Evolutionary conservation across 2,113 vertebrate genomes (phyloP), one percentile per base, ranked within the genome.

Genomic region (Melozone crissalis): DNA sequence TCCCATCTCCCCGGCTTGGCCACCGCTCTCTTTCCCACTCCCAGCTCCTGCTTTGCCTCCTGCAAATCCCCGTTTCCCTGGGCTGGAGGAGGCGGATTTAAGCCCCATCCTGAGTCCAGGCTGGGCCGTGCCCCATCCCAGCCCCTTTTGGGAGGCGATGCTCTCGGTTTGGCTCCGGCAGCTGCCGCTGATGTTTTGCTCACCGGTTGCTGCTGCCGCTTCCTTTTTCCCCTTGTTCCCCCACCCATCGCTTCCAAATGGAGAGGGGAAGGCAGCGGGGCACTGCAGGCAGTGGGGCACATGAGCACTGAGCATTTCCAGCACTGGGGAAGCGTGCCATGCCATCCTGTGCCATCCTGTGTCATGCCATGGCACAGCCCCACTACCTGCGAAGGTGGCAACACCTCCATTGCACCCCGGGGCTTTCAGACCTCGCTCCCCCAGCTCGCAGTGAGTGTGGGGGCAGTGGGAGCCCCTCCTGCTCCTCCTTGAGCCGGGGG

Each of bases 371-470:
- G 47, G 24, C 3, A 15, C 15, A 2, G 35, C 57, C 37, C 47
- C 0, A 0, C 2, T 16, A 7, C 35, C 4, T 0, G 37, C 0
- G 4, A 54, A 49, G 44, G 28, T 4, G 9, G 15, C 27, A 7
- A n/a, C n/a, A 49, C 14, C 54, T 24, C 7, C 3, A 6, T 28
- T 26, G 18, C 39, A 13, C 63, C 51, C 24, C 4, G 7, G 71
- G 83, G 59, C 13, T 74, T 61, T 72, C 72, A 83, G 43, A 20
- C 28, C 62, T 82, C 61, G 59, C 49, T 23, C 5, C 24, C 4
- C 57, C 46, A 23, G 15, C 61, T 54, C 23, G 59, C 66, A 35
- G 17, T 3, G 73, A 7, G 20, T 3, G 44, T 18, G 28, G 90
- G 90, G 90, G 84, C 3, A 33, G 51, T 74, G 90, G 88, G 78